Base-by-base conservation (phyloP, 2,113 vertebrate genomes). In the Origma solitaria region DNA sequence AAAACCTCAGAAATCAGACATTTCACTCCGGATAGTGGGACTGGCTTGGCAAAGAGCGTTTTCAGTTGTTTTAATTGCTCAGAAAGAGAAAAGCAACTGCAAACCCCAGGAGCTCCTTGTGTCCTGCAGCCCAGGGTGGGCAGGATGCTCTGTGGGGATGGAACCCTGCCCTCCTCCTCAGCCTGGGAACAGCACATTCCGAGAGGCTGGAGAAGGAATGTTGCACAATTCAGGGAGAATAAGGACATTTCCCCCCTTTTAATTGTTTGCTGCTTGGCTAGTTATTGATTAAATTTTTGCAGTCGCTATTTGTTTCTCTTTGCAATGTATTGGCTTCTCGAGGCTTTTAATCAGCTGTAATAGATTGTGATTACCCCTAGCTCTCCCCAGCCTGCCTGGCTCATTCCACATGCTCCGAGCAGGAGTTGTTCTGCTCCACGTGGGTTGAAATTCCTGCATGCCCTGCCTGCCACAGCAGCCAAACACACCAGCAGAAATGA, bases 271-370 rank as follows among this genome's bases (percentile, higher is more conserved):
- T 94, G 85, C 92, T 85, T 61, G 82, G 49, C 44, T 82, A 14
- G 45, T 58, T 83, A 93, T 95, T 28, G 92, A 95, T 96, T 66
- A 77, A 53, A 54, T 51, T 86, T 90, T 49, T 96, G 57, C 82
- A 80, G 56, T 44, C 58, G 87, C 60, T 37, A 64, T 94, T 93
- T 94, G 75, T 87, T 96, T 92, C 72, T 69, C 87, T 56, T 79
- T 6, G 58, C 66, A 30, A 90, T 90, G 45, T 57, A 94, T 88
- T 53, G 96, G 85, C 40, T 91, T 82, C 87, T 71, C 0, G 1
- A 85, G 90, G 78, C 92, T 96, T 95, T 96, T 96, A 96, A 96
- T 96, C 90, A 94, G 65, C 61, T 57, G 33, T 76, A 93, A 90
- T 80, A 88, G 90, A 77, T 25, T 90, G 90, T 40, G 85, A 95